phyloP scores from a whole-genome alignment of 2,113 vertebrate genomes.

The zebrafish (Danio rerio) region DNA sequence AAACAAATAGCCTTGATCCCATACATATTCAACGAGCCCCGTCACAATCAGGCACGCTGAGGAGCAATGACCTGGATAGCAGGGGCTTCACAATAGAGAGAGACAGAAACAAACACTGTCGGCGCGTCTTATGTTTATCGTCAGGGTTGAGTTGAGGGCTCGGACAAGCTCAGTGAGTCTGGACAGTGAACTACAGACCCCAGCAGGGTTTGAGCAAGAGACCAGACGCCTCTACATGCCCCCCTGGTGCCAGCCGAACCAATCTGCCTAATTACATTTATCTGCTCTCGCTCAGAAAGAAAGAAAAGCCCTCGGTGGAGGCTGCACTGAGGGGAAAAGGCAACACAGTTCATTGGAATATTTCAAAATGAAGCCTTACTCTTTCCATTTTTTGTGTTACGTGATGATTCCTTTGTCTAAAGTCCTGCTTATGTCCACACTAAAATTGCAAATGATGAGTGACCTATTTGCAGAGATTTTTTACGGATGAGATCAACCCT shows the following conservation, averaged over 20 bases:
- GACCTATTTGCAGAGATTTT: not conserved
- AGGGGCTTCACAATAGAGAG: constrained; percentile 31
- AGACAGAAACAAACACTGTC: constrained; percentile 51
- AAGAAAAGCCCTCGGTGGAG: not conserved
- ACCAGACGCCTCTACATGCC: constrained; percentile 8
- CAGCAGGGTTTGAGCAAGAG: constrained; percentile 29
- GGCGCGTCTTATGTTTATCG: not conserved
- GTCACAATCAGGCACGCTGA: constrained; percentile 41
- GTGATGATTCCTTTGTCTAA: not conserved
- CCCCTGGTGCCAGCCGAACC: not conserved
- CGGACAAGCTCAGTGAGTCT: constrained; percentile 9
- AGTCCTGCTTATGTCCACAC: not conserved
- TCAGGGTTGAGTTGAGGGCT: constrained; percentile 15
- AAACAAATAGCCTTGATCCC: constrained; percentile 49
- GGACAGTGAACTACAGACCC: constrained; percentile 17
- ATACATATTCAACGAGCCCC: constrained; percentile 59
- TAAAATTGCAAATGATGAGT: not conserved
- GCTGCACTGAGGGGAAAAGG: not conserved
- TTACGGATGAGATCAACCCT: no score
- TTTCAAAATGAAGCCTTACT: not conserved
- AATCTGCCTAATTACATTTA: constrained; percentile 24
- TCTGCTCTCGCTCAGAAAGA: constrained; percentile 20
- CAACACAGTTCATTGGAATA: not conserved
- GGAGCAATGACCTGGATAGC: constrained; percentile 51
- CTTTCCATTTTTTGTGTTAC: no score